Base-by-base conservation (phyloP, 2,113 vertebrate genomes). In the Hippopotamus amphibius region DNA sequence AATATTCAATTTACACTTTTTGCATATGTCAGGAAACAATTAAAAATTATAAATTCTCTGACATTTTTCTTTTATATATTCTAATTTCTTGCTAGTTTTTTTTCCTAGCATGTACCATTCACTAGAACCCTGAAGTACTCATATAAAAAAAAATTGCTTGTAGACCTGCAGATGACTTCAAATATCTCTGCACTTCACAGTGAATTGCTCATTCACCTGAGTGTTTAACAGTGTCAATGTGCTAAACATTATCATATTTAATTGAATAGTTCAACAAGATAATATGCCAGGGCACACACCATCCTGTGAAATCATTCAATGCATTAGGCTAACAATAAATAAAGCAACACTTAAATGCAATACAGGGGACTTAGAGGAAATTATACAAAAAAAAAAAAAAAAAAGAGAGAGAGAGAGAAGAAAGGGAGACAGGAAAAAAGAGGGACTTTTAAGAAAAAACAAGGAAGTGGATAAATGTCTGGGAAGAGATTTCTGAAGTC, bases 121-220 rank as follows among this genome's bases (percentile, higher is more conserved):
- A 95, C 85, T 71, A 63, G 81, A 86, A 97, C 83, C 76, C 94
- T 98, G 95, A 98, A 98, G 97, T 98, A 98, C 96, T 97, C 96
- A 89, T 97, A 98, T 98, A 97, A 96, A 97, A 98, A 98, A 93
- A 98, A 92, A 98, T 98, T 98, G 88, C 97, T 98, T 98, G 96
- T 97, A 98, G 98, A 97, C 97, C 98, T 97, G 95, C 92, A 98
- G 97, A 99, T 97, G 97, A 98, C 88, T 98, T 98, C 96, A 98
- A 98, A 98, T 98, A 98, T 98, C 98, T 98, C 97, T 98, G 97
- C 96, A 98, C 98, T 99, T 99, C 98, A 98, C 96, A 84, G 98
- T 98, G 98, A 99, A 98, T 98, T 99, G 98, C 99, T 99, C 98
- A 97, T 99, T 98, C 98, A 99, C 98, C 99, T 99, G 98, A 99